phyloP scores from a whole-genome alignment of 2,888 invertebrate genomes.

The Biston stratarius region DNA sequence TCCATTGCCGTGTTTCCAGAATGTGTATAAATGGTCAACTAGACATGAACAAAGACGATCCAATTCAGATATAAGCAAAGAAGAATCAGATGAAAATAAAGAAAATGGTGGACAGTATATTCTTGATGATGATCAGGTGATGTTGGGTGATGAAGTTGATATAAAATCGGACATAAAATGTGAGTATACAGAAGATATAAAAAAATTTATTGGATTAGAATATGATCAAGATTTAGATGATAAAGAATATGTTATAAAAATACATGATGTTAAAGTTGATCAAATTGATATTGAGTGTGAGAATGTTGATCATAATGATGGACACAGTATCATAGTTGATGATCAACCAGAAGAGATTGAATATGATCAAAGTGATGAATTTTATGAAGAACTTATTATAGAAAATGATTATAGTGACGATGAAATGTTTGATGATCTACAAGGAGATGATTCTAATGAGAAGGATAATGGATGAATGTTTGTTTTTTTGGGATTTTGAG shows the following conservation, averaged over 20 bases:
- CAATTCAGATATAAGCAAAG: not conserved
- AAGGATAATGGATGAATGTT: conserved; percentile 4
- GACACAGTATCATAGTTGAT: not conserved
- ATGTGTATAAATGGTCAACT: not conserved
- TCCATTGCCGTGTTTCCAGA: conserved; percentile 5
- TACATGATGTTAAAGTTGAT: not conserved
- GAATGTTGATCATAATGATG: not conserved
- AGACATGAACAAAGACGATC: not conserved
- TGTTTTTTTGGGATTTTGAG: not conserved
- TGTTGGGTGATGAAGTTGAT: not conserved
- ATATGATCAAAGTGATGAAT: not conserved
- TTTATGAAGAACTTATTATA: conserved; percentile 2
- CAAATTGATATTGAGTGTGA: not conserved
- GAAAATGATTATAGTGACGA: conserved; percentile 5
- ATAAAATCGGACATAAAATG: not conserved
- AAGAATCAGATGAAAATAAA: not conserved
- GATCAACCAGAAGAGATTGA: not conserved
- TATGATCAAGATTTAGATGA: not conserved
- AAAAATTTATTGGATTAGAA: too few species aligned
- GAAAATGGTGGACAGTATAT: not conserved
- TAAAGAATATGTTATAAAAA: not conserved
- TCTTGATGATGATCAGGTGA: not conserved
- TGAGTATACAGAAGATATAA: not conserved
- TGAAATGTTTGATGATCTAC: not conserved
- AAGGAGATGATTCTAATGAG: not conserved